Evolutionary conservation across 2,888 invertebrate genomes (phyloP).

Genomic region (Drosophila emarginata): DNA sequence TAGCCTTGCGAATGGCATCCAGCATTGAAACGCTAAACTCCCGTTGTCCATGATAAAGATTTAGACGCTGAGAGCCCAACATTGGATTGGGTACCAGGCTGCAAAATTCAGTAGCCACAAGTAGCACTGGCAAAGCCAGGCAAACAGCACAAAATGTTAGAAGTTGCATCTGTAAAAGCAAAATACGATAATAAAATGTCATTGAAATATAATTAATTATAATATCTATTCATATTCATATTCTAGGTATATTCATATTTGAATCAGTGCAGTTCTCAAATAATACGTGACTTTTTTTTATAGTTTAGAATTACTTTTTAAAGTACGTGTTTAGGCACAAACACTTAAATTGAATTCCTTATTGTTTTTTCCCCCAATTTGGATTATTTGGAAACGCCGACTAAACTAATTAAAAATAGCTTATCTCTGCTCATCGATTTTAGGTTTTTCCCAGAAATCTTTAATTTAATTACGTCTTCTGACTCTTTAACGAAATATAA

Average conservation of each 20-base stretch:
- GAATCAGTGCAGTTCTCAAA: too few relatives aligned
- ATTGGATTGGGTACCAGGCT: conserved; percentile 3
- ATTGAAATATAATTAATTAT: conserved; percentile 11
- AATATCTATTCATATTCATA: neutral
- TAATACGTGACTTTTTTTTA: too few relatives aligned
- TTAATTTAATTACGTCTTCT: too few relatives aligned
- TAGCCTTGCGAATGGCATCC: conserved; percentile 86
- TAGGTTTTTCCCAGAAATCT: too few relatives aligned
- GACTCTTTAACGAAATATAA: too few relatives aligned
- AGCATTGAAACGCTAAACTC: conserved; percentile 89
- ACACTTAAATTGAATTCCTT: too few relatives aligned
- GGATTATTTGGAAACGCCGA: too few relatives aligned
- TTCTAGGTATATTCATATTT: neutral
- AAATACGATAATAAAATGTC: neutral
- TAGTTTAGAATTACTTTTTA: too few relatives aligned
- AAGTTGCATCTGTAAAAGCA: conserved; percentile 31
- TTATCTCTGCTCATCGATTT: too few relatives aligned
- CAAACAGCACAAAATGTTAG: conserved; percentile 40
- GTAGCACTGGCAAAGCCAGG: conserved; percentile 51
- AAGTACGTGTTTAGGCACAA: too few relatives aligned
- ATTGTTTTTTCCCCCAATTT: too few relatives aligned
- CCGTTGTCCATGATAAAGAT: conserved; percentile 85
- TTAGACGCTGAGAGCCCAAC: conserved; percentile 13
- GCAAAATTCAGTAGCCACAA: conserved; percentile 47
- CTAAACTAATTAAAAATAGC: too few relatives aligned